These are phyloP conservation scores for Araneus ventricosus DNA, from an alignment of 1,140 invertebrate genomes.

Conservation along the genomic window DNA sequence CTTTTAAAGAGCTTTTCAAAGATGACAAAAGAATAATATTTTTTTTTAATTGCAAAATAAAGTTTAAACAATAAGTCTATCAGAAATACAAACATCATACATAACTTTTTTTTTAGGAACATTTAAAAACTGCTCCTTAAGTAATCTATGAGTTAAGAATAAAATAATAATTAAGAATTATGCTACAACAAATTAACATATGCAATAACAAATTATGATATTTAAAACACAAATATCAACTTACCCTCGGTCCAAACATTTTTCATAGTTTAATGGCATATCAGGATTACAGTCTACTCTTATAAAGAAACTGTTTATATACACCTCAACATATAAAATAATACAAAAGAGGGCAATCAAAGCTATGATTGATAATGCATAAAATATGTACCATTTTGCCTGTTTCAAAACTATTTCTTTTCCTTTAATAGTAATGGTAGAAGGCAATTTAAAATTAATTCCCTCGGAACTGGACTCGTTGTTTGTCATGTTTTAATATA, in stretches of 20 bases:
- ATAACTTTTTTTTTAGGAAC: no score
- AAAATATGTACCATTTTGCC: constrained; percentile 65
- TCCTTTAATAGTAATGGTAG: constrained; percentile 26
- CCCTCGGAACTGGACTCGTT: neutral
- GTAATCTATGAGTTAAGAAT: no score
- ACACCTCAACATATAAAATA: constrained; percentile 68
- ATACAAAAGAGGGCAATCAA: constrained; percentile 62
- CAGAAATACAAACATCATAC: no score
- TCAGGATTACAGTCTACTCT: constrained; percentile 67
- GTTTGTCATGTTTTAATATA: constrained; percentile 30
- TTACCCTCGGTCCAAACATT: constrained; percentile 66
- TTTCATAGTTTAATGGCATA: constrained; percentile 69
- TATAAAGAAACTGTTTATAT: constrained; percentile 65
- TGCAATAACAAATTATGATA: no score
- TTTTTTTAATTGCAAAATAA: no score
- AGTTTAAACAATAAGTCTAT: no score
- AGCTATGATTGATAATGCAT: neutral
- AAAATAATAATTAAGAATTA: no score
- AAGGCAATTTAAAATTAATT: constrained; percentile 55
- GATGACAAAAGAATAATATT: no score
- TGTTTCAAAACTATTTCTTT: constrained; percentile 61
- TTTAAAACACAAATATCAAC: constrained; percentile 9
- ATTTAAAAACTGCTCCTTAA: no score
- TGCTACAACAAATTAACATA: no score
- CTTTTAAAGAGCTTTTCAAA: no score